Conservation (phyloP, 2,113 vertebrate genomes). For the Egretta garzetta region DNA sequence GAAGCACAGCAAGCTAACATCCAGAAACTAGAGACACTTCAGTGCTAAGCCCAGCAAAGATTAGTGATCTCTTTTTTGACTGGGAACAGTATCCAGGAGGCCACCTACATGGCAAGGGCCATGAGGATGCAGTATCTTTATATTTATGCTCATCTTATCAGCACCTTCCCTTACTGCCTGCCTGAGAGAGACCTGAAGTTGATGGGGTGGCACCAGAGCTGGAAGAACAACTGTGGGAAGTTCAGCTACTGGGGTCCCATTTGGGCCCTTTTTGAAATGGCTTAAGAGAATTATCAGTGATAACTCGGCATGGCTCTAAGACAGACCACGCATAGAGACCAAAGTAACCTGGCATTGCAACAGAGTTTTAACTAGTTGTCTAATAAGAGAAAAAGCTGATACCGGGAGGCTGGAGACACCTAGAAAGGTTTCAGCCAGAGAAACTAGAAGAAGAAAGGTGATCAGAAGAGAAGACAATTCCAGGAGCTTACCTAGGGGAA, state of each 20-base stretch:
- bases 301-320: background rate
- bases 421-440: background rate
- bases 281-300: background rate
- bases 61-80: background rate
- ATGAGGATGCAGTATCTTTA: background rate
- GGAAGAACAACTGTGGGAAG: background rate
- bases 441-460: background rate
- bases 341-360: background rate
- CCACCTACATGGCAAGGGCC: background rate
- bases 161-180: background rate
- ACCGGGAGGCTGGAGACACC: background rate
- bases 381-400: background rate
- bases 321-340: background rate
- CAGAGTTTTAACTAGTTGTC: background rate
- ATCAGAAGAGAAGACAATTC: background rate
- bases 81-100: background rate
- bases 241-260: background rate
- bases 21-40: background rate
- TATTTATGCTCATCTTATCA: background rate
- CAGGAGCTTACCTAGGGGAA: background rate
- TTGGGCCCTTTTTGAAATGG: background rate
- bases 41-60: background rate
- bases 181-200: background rate
- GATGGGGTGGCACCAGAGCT: background rate
- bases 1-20: background rate